phyloP scores from a whole-genome alignment of 2,888 invertebrate species.

The Tetranychus piercei region DNA sequence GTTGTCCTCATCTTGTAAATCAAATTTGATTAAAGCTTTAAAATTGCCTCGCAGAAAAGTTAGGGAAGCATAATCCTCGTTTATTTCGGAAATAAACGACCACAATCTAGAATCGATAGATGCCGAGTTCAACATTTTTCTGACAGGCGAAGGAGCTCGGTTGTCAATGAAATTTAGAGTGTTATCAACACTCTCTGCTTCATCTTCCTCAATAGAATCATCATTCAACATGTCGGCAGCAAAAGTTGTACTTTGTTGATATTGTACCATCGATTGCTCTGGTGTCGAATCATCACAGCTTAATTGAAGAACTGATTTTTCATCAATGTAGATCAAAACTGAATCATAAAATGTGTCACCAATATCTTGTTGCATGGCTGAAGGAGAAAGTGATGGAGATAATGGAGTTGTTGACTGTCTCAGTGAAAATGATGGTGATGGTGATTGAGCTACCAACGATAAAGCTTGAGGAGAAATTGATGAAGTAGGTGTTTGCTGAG shows the following conservation, averaged over 20 bases:
- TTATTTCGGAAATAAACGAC: background rate
- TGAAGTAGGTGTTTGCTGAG: too few relatives aligned
- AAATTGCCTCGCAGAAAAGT: background rate
- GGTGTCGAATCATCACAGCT: background rate
- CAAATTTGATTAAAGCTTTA: background rate
- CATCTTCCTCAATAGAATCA: background rate
- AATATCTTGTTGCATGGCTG: background rate
- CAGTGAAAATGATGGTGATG: too few relatives aligned
- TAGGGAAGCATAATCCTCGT: background rate
- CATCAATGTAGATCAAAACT: background rate
- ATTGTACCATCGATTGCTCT: background rate
- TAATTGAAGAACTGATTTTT: background rate
- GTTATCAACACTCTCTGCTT: background rate
- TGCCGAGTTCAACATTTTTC: background rate
- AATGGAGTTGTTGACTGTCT: too few relatives aligned
- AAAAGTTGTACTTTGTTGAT: background rate
- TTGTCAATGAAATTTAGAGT: background rate
- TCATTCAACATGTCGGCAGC: background rate
- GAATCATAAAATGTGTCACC: background rate
- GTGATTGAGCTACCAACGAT: too few relatives aligned
- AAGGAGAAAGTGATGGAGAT: too few relatives aligned
- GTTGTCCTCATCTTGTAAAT: background rate
- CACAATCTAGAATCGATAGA: background rate
- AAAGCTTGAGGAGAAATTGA: too few relatives aligned
- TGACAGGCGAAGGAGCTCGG: background rate